Percentiles rank a stretch among this genome's conserved stretches.
Evolutionary conservation across 2,113 vertebrate genomes (phyloP).

Genomic region (Nanorana parkeri): DNA sequence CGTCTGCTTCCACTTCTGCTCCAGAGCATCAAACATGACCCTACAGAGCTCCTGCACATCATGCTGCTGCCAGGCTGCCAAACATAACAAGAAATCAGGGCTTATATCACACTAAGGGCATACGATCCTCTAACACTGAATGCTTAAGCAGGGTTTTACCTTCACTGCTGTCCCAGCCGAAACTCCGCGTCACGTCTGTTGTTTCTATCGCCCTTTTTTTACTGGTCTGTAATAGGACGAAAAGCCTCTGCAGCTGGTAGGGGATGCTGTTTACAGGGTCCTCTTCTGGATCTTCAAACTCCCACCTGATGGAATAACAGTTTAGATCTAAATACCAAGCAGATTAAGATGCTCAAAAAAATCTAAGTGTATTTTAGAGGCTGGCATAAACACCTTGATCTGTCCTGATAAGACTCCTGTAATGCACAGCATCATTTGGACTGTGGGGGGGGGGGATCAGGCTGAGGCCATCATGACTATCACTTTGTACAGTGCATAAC

Average conservation of each 20-base stretch:
- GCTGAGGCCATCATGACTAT: too few species aligned
- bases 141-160: constrained; percentile 71
- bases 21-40: constrained; percentile 99
- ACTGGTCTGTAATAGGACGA: constrained; percentile 96
- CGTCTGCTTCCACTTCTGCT: constrained; percentile 99
- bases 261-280: constrained; percentile 96
- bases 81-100: constrained; percentile 57
- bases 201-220: constrained; percentile 98
- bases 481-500: too few species aligned
- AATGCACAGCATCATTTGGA: too few species aligned
- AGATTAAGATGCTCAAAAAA: too few species aligned
- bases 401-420: too few species aligned
- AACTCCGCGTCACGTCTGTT: constrained; percentile 96
- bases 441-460: too few species aligned
- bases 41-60: constrained; percentile 98
- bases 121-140: not conserved
- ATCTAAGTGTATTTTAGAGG: too few species aligned
- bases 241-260: constrained; percentile 94
- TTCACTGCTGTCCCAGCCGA: constrained; percentile 99
- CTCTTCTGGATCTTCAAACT: constrained; percentile 96
- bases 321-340: too few species aligned
- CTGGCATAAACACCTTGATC: too few species aligned
- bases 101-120: too few species aligned
- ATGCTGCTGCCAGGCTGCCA: constrained; percentile 96
- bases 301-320: constrained; percentile 81